These are phyloP conservation scores for Ictalurus furcatus DNA, from an alignment of 2,113 vertebrate genomes.

Conservation along the genomic window DNA sequence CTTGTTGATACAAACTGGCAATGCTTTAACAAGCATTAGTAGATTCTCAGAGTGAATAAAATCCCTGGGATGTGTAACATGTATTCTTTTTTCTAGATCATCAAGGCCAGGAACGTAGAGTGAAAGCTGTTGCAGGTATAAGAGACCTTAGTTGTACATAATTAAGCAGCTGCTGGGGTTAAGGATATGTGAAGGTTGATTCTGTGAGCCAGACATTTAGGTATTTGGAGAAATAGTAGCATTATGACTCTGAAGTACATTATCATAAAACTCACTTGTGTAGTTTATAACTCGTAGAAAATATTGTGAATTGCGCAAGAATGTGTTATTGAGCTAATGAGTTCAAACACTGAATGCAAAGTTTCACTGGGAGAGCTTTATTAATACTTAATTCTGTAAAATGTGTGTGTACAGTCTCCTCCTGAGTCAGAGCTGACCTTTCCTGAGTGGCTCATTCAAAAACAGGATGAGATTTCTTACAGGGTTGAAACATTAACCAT, in stretches of 20 bases:
- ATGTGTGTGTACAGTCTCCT: neutral
- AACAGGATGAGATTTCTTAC: neutral
- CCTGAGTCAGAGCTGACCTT: neutral
- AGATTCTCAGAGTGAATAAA: neutral
- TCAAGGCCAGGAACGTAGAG: neutral
- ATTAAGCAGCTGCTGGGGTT: neutral
- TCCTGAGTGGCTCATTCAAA: neutral
- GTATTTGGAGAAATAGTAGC: neutral
- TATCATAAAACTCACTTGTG: neutral
- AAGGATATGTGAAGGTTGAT: neutral
- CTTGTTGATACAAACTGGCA: neutral
- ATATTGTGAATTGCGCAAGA: neutral
- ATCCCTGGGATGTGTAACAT: neutral
- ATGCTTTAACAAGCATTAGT: conserved; percentile 1
- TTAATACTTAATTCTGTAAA: neutral
- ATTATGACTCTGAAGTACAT: neutral
- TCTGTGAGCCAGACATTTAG: neutral
- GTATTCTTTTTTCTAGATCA: neutral
- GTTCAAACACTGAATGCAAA: neutral
- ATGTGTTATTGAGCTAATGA: neutral
- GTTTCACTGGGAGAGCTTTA: neutral
- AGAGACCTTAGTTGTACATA: neutral
- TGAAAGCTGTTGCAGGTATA: conserved; percentile 3
- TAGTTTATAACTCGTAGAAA: neutral
- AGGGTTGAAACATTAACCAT: neutral